Base-by-base conservation (phyloP, 2,113 vertebrate species). In the Gopherus flavomarginatus region DNA sequence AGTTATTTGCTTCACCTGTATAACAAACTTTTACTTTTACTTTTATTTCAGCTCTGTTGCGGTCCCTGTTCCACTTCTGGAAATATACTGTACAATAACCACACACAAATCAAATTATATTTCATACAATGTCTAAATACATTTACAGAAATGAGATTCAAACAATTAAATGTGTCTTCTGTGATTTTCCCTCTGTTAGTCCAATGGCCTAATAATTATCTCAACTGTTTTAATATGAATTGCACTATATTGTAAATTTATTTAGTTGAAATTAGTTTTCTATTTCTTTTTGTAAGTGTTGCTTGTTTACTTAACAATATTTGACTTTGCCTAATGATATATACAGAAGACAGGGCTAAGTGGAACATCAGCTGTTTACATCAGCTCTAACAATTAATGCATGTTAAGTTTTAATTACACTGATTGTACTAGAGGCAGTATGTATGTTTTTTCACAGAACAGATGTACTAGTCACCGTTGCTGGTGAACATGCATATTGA, bases 331-430 rank as follows among this genome's bases (percentile, higher is more conserved):
- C 98, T 98, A 98, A 98, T 98, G 98, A 98, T 98, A 98, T 99
- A 99, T 99, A 99, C 99, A 98, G 99, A 99, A 99, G 98, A 99
- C 98, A 98, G 98, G 98, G 98, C 99, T 98, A 99, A 99, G 98
- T 99, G 98, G 99, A 98, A 99, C 98, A 99, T 99, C 99, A 99
- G 99, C 99, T 98, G 99, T 99, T 99, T 99, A 99, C 98, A 99
- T 99, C 98, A 99, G 98, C 98, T 99, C 98, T 98, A 99, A 99
- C 99, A 99, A 99, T 99, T 99, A 99, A 99, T 99, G 98, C 99
- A 98, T 98, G 99, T 99, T 99, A 99, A 99, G 99, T 99, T 99
- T 99, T 99, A 99, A 99, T 99, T 99, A 99, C 99, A 98, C 98
- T 98, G 99, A 99, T 99, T 99, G 98, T 98, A 98, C 98, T 98